These are phyloP conservation scores for Carposina sasakii DNA, from an alignment of 1,140 invertebrate species.

Conservation along the genomic window DNA sequence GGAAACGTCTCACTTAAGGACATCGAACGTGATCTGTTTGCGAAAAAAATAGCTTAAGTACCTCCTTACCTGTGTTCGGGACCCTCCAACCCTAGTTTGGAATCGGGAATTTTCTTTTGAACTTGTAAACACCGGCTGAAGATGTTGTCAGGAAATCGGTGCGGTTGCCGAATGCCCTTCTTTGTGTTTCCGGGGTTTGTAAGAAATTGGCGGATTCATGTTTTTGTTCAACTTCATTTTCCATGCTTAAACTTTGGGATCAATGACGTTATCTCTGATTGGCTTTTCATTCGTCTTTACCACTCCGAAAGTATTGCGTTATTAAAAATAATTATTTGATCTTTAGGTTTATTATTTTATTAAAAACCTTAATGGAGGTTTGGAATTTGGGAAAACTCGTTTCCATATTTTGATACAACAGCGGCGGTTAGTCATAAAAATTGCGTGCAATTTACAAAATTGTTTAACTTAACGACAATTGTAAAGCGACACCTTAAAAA, in stretches of 20 bases:
- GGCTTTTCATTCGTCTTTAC: no score
- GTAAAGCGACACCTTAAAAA: no score
- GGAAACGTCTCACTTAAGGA: conserved; percentile 63
- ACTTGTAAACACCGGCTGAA: conserved; percentile 54
- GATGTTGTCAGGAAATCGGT: conserved; percentile 42
- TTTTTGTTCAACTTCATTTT: not conserved
- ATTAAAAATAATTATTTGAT: no score
- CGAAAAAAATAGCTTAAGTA: conserved; percentile 64
- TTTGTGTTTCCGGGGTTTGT: conserved; percentile 19
- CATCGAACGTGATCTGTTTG: conserved; percentile 66
- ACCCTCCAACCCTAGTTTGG: conserved; percentile 34
- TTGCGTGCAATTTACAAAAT: no score
- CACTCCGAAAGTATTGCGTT: no score
- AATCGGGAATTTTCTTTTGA: conserved; percentile 28
- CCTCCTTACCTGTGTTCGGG: conserved; percentile 52
- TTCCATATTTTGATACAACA: no score
- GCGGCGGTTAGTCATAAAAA: conserved; percentile 5
- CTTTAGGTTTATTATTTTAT: no score
- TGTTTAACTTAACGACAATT: no score
- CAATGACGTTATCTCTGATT: no score
- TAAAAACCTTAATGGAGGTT: no score
- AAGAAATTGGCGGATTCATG: not conserved
- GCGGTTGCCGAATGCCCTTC: conserved; percentile 33
- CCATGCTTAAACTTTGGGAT: no score
- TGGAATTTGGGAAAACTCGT: no score